These are phyloP conservation scores for Oncopodura yosiiana DNA, from an alignment of 1,140 invertebrate genomes.

Conservation along the genomic window DNA sequence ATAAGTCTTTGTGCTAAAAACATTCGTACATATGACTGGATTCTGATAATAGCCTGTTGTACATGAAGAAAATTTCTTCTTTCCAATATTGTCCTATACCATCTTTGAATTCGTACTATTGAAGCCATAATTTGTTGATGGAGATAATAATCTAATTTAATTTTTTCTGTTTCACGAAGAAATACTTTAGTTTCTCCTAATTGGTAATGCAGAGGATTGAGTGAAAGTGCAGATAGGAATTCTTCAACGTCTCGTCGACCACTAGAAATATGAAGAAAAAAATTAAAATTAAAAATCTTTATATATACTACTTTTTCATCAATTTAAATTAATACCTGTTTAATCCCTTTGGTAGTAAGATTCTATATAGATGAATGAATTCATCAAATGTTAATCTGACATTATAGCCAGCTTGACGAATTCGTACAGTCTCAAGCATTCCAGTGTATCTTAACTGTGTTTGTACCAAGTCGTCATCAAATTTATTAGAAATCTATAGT, in stretches of 20 bases:
- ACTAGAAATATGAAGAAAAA: constrained; percentile 39
- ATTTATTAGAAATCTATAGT: constrained; percentile 65
- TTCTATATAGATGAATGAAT: constrained; percentile 84
- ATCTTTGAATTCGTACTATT: constrained; percentile 82
- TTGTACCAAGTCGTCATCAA: constrained; percentile 90
- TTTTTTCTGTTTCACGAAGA: constrained; percentile 85
- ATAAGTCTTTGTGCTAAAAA: constrained; percentile 42
- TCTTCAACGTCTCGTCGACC: constrained; percentile 67
- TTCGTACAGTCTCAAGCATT: constrained; percentile 92
- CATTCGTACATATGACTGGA: constrained; percentile 67
- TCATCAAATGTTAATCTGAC: constrained; percentile 86
- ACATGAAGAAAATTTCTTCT: constrained; percentile 63
- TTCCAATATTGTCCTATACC: constrained; percentile 75
- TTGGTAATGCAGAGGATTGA: constrained; percentile 84
- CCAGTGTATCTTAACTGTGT: constrained; percentile 79
- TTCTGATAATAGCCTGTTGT: constrained; percentile 57
- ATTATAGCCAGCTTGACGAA: constrained; percentile 89
- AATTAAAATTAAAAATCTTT: neutral
- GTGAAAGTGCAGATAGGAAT: constrained; percentile 66
- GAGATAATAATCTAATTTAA: constrained; percentile 77
- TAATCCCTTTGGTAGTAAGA: constrained; percentile 76
- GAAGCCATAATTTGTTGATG: constrained; percentile 88
- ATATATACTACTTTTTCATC: neutral
- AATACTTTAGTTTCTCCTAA: constrained; percentile 84
- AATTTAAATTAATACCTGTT: constrained; percentile 44